A percentile compares a stretch with the other conserved stretches of the same genome.
These are phyloP conservation scores for Melanargia galathea DNA, from an alignment of 2,888 invertebrate genomes.

Conservation along the genomic window DNA sequence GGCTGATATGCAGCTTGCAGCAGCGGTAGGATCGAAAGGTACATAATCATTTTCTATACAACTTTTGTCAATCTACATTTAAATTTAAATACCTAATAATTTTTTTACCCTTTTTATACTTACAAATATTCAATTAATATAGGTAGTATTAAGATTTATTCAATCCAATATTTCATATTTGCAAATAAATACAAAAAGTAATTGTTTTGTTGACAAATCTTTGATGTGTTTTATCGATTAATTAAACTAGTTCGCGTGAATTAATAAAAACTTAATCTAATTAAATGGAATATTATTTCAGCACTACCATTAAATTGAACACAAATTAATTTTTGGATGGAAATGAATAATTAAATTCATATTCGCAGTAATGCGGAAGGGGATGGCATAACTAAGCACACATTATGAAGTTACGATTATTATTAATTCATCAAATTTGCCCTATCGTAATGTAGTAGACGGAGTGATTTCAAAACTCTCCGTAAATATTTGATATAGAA, in stretches of 20 bases:
- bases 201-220: too few species aligned
- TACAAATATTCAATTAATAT: too few species aligned
- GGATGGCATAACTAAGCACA: conserved; percentile 1
- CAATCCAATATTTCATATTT: too few species aligned
- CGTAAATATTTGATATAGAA: conserved; percentile 36
- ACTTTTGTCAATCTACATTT: too few species aligned
- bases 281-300: not conserved
- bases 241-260: not conserved
- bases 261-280: not conserved
- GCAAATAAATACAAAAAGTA: too few species aligned
- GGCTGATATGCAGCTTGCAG: conserved; percentile 75
- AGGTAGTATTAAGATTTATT: too few species aligned
- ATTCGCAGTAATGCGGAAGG: conserved; percentile 1
- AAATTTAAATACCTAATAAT: too few species aligned
- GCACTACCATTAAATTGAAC: not conserved
- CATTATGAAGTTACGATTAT: conserved; percentile 13
- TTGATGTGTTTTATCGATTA: not conserved
- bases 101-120: too few species aligned
- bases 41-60: conserved; percentile 29
- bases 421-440: conserved; percentile 27
- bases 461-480: conserved; percentile 28
- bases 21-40: conserved; percentile 74
- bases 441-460: conserved; percentile 22
- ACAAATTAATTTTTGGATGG: not conserved
- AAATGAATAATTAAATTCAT: not conserved